These are phyloP conservation scores for Ceyx erithaca DNA, from an alignment of 2,797 vertebrate genomes.

Conservation along the genomic window DNA sequence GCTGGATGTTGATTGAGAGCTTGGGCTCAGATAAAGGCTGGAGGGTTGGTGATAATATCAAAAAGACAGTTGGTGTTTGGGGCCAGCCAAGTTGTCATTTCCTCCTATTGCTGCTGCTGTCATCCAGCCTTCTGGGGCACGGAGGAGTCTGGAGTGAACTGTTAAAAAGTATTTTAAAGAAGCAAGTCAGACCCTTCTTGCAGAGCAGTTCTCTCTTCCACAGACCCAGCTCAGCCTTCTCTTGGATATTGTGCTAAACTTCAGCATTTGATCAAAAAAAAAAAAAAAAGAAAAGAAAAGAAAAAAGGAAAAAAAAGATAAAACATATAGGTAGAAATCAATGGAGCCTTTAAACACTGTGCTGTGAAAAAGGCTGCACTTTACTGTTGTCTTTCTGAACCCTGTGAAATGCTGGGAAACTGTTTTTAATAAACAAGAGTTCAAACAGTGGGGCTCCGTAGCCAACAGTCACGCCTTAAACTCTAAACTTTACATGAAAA, in stretches of 20 bases:
- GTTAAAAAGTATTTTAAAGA: neutral
- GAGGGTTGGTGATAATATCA: neutral
- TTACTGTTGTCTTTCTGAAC: slow-evolving; percentile 78
- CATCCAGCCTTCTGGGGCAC: slow-evolving; percentile 9
- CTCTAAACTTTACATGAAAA: slow-evolving; percentile 87
- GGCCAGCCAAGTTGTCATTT: slow-evolving; percentile 50
- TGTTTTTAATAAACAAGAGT: slow-evolving; percentile 86
- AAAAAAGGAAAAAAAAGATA: neutral
- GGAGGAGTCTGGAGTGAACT: neutral
- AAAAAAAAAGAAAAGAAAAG: neutral
- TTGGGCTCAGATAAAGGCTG: slow-evolving; percentile 2
- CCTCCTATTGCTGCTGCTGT: slow-evolving; percentile 11
- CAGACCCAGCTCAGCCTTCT: neutral
- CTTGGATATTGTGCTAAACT: slow-evolving; percentile 51
- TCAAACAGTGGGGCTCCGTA: slow-evolving; percentile 79
- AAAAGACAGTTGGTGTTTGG: neutral
- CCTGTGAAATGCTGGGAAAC: slow-evolving; percentile 78
- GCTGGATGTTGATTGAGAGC: slow-evolving; percentile 11
- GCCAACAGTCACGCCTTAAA: slow-evolving; percentile 84
- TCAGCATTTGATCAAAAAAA: slow-evolving; percentile 50
- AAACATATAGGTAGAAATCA: slow-evolving; percentile 73
- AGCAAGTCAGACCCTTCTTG: neutral
- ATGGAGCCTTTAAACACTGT: slow-evolving; percentile 69
- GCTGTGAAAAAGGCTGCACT: slow-evolving; percentile 54
- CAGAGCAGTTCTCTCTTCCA: neutral